These are phyloP conservation scores for Pitangus sulphuratus DNA, from an alignment of 2,797 vertebrate species.

Conservation along the genomic window DNA sequence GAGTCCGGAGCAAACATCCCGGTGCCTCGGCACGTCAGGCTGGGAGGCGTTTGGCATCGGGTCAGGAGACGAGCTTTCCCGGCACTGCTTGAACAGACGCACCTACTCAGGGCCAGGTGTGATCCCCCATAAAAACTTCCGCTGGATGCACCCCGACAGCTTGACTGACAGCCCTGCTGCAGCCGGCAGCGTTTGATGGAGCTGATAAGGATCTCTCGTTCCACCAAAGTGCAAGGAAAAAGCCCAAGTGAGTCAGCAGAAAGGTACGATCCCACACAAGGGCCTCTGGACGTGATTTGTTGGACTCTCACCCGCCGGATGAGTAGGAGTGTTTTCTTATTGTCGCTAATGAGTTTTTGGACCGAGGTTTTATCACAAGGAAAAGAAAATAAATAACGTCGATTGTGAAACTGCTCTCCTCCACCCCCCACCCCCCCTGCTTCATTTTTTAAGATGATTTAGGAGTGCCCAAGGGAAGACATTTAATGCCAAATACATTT, in stretches of 20 bases:
- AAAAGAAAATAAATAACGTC: slow-evolving; percentile 31
- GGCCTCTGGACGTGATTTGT: not conserved
- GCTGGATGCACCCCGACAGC: not conserved
- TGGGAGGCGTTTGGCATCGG: not conserved
- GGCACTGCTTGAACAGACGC: not conserved
- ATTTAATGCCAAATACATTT: not conserved
- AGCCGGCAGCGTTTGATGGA: accelerated
- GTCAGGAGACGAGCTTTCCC: not conserved
- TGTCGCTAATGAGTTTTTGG: slow-evolving; percentile 30
- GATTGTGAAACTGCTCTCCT: not conserved
- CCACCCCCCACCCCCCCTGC: not conserved
- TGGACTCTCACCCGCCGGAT: not conserved
- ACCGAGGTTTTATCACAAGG: not conserved
- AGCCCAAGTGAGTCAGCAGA: slow-evolving; percentile 26
- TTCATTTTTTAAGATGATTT: slow-evolving; percentile 19
- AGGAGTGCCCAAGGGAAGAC: not conserved
- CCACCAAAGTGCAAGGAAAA: not conserved
- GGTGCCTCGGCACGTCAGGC: not conserved
- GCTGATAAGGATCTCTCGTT: not conserved
- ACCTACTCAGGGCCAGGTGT: slow-evolving; percentile 7
- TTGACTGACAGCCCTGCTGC: not conserved
- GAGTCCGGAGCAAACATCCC: not conserved
- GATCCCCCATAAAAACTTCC: not conserved
- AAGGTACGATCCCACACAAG: not conserved
- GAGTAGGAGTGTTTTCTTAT: not conserved